These are phyloP conservation scores for Ernsta delagoae DNA, from an alignment of 2,888 invertebrate species.

Conservation along the genomic window DNA sequence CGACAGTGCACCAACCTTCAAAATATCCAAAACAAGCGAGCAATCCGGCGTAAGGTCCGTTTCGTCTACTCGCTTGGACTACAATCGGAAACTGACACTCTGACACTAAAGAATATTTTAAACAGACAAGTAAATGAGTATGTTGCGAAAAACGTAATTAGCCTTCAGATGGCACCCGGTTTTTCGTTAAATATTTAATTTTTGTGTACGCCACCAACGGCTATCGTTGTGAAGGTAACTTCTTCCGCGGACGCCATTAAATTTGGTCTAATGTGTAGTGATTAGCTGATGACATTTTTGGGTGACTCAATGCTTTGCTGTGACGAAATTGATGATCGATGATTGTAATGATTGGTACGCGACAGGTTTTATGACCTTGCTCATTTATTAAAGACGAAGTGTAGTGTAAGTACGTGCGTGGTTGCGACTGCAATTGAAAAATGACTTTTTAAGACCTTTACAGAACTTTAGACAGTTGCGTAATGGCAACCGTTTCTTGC, in stretches of 20 bases:
- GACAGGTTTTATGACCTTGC: constrained; percentile 1
- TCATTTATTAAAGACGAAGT: not conserved
- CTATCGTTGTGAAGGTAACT: constrained; percentile 2
- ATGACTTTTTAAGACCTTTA: too few relatives aligned
- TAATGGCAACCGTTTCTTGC: too few relatives aligned
- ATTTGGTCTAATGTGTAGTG: constrained; percentile 35
- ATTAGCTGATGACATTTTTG: constrained; percentile 16
- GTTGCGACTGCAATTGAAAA: too few relatives aligned
- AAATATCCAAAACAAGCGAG: constrained; percentile 5
- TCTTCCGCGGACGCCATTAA: constrained; percentile 7
- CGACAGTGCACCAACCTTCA: constrained; percentile 26
- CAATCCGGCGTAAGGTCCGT: constrained; percentile 13
- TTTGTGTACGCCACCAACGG: not conserved
- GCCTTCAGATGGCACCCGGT: constrained; percentile 52
- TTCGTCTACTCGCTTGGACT: constrained; percentile 34
- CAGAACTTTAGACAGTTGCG: too few relatives aligned
- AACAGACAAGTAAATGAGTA: constrained; percentile 56
- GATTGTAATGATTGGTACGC: constrained; percentile 10
- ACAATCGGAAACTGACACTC: constrained; percentile 53
- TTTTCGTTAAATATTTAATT: constrained; percentile 38
- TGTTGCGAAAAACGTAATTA: constrained; percentile 56
- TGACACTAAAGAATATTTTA: constrained; percentile 44
- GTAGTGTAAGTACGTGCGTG: too few relatives aligned
- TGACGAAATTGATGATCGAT: constrained; percentile 5
- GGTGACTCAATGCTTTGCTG: not conserved